A percentile compares a stretch with the other conserved stretches of the same genome.
These are phyloP conservation scores for Protosalanx chinensis DNA, from an alignment of 2,797 vertebrate species.

Conservation along the genomic window DNA sequence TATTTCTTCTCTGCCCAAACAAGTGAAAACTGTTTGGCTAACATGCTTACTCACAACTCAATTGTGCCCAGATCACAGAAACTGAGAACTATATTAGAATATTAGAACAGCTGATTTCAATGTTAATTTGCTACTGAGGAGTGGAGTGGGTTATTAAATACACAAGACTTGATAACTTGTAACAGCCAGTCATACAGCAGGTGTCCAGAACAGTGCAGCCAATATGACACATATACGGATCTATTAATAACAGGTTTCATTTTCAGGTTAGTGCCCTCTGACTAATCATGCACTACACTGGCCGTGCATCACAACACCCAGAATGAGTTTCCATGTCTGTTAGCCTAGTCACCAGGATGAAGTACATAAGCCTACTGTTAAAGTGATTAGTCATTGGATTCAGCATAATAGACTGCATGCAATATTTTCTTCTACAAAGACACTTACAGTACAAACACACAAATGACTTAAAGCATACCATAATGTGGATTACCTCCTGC, in stretches of 20 bases:
- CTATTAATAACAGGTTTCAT: slow-evolving; percentile 75
- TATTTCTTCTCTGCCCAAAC: slow-evolving; percentile 42
- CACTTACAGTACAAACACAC: too few relatives aligned
- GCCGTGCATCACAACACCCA: slow-evolving; percentile 22
- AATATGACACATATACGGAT: slow-evolving; percentile 46
- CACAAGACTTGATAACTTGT: slow-evolving; percentile 40
- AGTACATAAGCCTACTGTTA: background rate
- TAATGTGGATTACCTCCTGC: slow-evolving; percentile 32
- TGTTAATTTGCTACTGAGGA: slow-evolving; percentile 2
- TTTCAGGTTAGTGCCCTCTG: slow-evolving; percentile 73
- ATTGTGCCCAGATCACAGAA: slow-evolving; percentile 1
- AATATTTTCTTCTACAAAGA: slow-evolving; percentile 7
- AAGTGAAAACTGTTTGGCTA: slow-evolving; percentile 28
- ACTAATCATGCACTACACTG: slow-evolving; percentile 48
- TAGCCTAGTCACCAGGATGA: background rate
- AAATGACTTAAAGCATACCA: slow-evolving; percentile 2
- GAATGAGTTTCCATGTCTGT: slow-evolving; percentile 18
- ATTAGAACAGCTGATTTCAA: background rate
- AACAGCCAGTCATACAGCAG: slow-evolving; percentile 45
- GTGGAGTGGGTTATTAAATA: slow-evolving; percentile 6
- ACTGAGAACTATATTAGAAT: background rate
- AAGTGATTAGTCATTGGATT: background rate
- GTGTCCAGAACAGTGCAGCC: background rate
- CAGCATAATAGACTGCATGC: background rate
- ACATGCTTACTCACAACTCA: slow-evolving; percentile 35